Evolutionary conservation across 2,113 vertebrate genomes (phyloP).

Genomic region (Crotalus tigris): DNA sequence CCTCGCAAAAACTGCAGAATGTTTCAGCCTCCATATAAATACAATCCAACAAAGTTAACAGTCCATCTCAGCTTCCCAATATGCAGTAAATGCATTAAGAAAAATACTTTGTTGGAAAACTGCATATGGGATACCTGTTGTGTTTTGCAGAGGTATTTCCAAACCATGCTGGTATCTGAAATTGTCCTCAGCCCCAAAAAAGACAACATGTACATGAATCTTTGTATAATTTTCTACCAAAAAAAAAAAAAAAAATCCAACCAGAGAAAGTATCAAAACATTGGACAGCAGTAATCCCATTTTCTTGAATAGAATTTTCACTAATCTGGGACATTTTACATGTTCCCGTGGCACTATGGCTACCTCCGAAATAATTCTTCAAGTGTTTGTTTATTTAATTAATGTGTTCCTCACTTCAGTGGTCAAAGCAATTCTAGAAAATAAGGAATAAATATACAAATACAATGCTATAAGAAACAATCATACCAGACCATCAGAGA

Average conservation of each 20-base stretch:
- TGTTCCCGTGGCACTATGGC: neutral
- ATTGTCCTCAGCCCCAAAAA: neutral
- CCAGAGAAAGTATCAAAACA: neutral
- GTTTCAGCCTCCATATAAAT: neutral
- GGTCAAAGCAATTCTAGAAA: neutral
- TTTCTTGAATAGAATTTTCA: neutral
- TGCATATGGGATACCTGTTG: neutral
- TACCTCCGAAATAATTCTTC: neutral
- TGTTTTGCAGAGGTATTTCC: neutral
- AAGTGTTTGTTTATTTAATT: neutral
- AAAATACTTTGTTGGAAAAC: neutral
- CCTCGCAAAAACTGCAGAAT: neutral
- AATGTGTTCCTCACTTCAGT: neutral
- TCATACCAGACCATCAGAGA: too few relatives aligned
- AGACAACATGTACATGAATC: neutral
- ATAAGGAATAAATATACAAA: too few relatives aligned
- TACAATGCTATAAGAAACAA: too few relatives aligned
- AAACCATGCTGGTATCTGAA: neutral
- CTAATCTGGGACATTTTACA: neutral
- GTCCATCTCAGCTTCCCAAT: neutral
- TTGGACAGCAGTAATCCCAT: neutral
- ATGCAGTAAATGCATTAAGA: neutral
- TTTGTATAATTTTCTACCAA: neutral
- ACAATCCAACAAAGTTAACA: neutral
- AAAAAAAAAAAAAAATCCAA: neutral